phyloP scores from a whole-genome alignment of 2,113 vertebrate genomes.

The Zosterops japonicus region DNA sequence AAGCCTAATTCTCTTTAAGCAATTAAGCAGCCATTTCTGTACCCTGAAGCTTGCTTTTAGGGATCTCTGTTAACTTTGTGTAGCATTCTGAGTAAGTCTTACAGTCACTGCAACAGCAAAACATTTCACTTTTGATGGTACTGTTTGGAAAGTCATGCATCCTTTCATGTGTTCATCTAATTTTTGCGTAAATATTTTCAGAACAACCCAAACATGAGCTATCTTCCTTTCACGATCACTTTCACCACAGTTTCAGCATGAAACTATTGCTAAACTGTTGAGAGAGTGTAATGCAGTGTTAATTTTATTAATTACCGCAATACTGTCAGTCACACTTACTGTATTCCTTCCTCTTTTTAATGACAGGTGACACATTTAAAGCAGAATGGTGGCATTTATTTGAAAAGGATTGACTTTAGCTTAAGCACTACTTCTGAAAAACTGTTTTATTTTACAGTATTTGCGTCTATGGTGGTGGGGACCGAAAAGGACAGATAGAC shows the following conservation, averaged over 20 bases:
- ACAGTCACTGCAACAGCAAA: not conserved
- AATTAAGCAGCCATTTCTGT: not conserved
- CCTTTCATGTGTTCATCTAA: rapidly evolving
- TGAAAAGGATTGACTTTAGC: not conserved
- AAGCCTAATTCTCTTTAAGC: not conserved
- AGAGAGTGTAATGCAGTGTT: not conserved
- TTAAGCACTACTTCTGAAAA: not conserved
- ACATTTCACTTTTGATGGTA: not conserved
- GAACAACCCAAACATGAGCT: not conserved
- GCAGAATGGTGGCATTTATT: not conserved
- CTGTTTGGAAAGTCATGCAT: not conserved
- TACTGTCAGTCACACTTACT: not conserved
- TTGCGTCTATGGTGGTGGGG: slow-evolving; percentile 94
- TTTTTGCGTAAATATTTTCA: not conserved
- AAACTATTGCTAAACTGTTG: not conserved
- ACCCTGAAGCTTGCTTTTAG: not conserved
- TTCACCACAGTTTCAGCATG: not conserved
- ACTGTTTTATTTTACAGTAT: slow-evolving; percentile 73
- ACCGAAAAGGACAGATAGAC: slow-evolving; percentile 85
- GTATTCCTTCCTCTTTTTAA: not conserved
- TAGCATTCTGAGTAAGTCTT: not conserved
- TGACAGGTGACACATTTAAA: not conserved
- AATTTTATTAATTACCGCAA: not conserved
- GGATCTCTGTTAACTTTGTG: not conserved
- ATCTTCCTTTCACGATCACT: not conserved